Evolutionary conservation across 1,140 invertebrate species (phyloP).

Genomic region (Cydia splendana): DNA sequence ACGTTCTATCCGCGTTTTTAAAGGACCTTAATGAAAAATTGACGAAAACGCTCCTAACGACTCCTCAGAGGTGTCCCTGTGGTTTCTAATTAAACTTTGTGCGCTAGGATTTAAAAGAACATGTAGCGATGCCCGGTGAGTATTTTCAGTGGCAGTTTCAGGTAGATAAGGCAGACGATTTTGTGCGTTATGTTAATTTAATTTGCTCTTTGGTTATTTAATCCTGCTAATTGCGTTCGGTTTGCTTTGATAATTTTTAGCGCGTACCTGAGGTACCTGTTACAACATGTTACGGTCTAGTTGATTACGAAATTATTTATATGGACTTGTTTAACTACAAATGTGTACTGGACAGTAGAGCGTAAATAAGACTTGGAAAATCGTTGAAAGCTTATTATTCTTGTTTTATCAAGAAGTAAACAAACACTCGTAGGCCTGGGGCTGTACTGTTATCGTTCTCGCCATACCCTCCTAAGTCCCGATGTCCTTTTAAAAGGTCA

Average conservation of each 20-base stretch:
- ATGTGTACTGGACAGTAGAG: neutral
- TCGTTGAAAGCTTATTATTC: neutral
- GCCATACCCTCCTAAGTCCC: no score
- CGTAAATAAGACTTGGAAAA: neutral
- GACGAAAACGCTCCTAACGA: conserved; percentile 63
- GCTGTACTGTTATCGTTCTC: no score
- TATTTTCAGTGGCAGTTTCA: conserved; percentile 51
- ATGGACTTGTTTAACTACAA: neutral
- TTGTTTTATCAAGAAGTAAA: neutral
- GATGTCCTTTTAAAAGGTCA: no score
- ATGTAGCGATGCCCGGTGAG: conserved; percentile 59
- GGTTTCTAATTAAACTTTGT: conserved; percentile 56
- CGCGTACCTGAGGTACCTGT: neutral
- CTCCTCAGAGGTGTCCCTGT: conserved; percentile 49
- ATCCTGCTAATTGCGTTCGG: conserved; percentile 21
- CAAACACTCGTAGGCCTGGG: neutral
- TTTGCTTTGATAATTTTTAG: conserved; percentile 20
- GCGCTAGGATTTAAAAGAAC: conserved; percentile 50
- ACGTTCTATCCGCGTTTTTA: conserved; percentile 61
- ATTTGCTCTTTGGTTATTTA: conserved; percentile 29
- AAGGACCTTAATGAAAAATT: conserved; percentile 69
- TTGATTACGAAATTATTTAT: neutral
- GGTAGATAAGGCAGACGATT: conserved; percentile 48
- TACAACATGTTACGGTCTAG: neutral
- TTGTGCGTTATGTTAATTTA: conserved; percentile 25